Evolutionary conservation across 2,113 vertebrate genomes (phyloP).

Genomic region (Candoia aspera): DNA sequence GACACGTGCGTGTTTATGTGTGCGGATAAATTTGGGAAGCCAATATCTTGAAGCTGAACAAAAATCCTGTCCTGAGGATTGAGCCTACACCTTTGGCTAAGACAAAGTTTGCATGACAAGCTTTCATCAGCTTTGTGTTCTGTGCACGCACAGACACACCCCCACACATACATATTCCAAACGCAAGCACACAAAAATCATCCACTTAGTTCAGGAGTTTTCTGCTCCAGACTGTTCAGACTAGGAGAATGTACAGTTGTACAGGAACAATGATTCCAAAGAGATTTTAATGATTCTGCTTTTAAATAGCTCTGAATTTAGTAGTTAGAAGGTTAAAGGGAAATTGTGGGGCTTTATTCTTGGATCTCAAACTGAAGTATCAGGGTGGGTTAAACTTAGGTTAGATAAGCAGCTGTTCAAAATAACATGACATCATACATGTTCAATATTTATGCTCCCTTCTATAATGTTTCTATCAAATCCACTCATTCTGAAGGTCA

Average conservation of each 20-base stretch:
- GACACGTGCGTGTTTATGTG: neutral
- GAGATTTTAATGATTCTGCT: constrained; percentile 18
- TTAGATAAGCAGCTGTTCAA: constrained; percentile 42
- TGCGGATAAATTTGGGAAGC: neutral
- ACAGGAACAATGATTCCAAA: constrained; percentile 36
- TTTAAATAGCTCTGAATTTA: constrained; percentile 17
- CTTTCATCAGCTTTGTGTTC: constrained; percentile 53
- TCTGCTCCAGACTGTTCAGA: constrained; percentile 48
- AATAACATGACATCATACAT: constrained; percentile 47
- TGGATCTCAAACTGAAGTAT: constrained; percentile 31
- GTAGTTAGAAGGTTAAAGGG: constrained; percentile 29
- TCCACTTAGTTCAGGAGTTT: constrained; percentile 47
- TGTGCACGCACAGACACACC: constrained; percentile 27
- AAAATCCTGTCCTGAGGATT: constrained; percentile 39
- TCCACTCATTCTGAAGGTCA: constrained; percentile 52
- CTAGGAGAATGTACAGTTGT: constrained; percentile 44
- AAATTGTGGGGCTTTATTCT: neutral
- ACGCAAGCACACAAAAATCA: constrained; percentile 18
- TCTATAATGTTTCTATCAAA: constrained; percentile 67
- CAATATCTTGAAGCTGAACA: constrained; percentile 40
- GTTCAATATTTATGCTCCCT: constrained; percentile 61
- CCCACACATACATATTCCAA: neutral
- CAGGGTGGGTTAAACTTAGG: constrained; percentile 36
- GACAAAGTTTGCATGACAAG: constrained; percentile 61
- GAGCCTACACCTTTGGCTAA: constrained; percentile 58